A percentile compares a stretch with the other conserved stretches of the same genome.
These are phyloP conservation scores for Corydoras sp. DNA, from an alignment of 2,113 vertebrate species.

Conservation along the genomic window DNA sequence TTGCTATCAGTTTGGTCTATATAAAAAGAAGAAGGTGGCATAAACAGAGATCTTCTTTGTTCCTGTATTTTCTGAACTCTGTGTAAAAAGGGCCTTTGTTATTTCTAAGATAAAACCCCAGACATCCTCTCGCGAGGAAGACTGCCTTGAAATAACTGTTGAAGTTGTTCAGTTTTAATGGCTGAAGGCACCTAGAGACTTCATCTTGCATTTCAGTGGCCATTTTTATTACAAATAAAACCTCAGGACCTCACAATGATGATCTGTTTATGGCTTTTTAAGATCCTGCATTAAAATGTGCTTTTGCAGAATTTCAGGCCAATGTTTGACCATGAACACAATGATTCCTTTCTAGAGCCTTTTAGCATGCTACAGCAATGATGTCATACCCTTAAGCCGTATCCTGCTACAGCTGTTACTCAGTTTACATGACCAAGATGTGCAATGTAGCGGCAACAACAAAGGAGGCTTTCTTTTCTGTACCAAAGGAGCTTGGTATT, in stretches of 20 bases:
- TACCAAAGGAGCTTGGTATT: conserved; percentile 30
- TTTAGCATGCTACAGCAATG: conserved; percentile 36
- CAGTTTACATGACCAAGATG: conserved; percentile 58
- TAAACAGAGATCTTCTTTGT: too few relatives aligned
- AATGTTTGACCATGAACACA: conserved; percentile 54
- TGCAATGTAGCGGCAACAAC: conserved; percentile 43
- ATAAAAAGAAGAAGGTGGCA: too few relatives aligned
- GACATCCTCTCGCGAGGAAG: too few relatives aligned
- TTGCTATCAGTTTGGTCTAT: too few relatives aligned
- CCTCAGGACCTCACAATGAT: background rate
- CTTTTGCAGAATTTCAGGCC: conserved; percentile 35
- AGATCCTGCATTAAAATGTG: conserved; percentile 37
- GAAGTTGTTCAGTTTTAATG: background rate
- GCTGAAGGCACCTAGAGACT: background rate
- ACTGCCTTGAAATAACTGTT: too few relatives aligned
- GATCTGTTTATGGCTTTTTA: background rate
- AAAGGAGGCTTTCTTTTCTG: conserved; percentile 38
- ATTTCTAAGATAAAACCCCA: too few relatives aligned
- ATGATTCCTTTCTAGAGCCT: conserved; percentile 55
- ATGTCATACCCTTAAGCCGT: conserved; percentile 54
- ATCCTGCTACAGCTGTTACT: conserved; percentile 55
- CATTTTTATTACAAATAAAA: background rate
- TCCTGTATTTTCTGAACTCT: too few relatives aligned
- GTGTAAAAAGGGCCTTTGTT: too few relatives aligned
- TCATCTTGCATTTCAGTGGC: background rate